Base-by-base conservation (phyloP, 2,797 vertebrate species). In the Girardinus metallicus region DNA sequence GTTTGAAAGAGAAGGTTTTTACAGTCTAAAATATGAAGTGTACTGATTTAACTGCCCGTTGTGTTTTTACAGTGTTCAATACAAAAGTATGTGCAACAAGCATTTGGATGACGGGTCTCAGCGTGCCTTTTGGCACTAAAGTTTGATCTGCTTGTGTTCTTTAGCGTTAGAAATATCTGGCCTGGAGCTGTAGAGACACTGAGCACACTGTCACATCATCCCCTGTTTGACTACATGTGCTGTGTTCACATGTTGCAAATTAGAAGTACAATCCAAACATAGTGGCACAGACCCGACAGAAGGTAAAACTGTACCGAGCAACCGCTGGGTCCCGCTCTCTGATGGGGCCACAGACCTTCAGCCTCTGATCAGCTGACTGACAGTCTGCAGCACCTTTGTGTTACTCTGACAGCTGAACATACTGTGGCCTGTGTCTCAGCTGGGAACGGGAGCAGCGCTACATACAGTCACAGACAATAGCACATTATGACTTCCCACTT, bases 401-500 rank as follows among this genome's bases (percentile, higher is more conserved):
- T 36, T 12, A 18, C 43, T 74, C 72, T 78, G 73, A 60, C 73
- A 71, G 79, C 10, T 73, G 44, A 21, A 73, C n/a, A 46, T 77
- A 44, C 46, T 51, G 64, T 0, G 43, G 76, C 1, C 41, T 46
- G n/a, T 53, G 74, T 71, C 46, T 75, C 5, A 68, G 73, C 66
- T 76, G 53, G 86, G 80, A 89, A 81, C 78, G 83, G 74, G n/a
- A 85, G 12, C 74, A 64, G 86, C 78, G 1, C 44, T 2, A 15
- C 74, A 43, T 29, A 66, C 85, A 79, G 51, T 46, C 71, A 80
- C 62, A 55, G 41, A 95, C 93, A 94, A 93, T 91, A 60, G 82
- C 46, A 76, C 75, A 81, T 90, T 93, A 79, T 94, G 39, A 72
- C 79, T 84, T 85, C 90, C 85, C 82, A 88, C 92, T 74, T 72